Evolutionary conservation across 2,113 vertebrate genomes (phyloP), one percentile per base, ranked within the genome.

Genomic region (Crotalus tigris): DNA sequence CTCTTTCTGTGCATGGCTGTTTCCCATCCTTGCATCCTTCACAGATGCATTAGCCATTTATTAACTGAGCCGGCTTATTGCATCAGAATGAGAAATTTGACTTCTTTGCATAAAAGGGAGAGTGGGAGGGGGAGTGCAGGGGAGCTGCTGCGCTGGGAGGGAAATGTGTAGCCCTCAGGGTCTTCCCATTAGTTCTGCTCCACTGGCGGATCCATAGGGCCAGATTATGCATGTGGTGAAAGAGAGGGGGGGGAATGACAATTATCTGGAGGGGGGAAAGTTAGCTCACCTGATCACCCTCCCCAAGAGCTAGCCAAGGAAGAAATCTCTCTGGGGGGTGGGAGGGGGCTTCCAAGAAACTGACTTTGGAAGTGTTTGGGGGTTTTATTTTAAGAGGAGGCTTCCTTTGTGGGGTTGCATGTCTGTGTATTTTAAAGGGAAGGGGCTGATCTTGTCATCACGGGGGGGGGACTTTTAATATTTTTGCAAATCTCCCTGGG

Each of bases 1-100:
- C 89, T 29, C 4, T 58, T 21, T 87, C 59, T 64, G n/a, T 33
- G 69, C n/a, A 21, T 39, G 15, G 33, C 69, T 33, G 15, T 39
- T 81, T 81, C 69, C 69, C 29, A 90, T 85, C 88, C 87, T 29
- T n/a, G 54, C 92, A 85, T 86, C 88, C 75, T 86, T 90, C 75
- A 54, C 81, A 59, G 95, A 95, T 93, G 24, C 94, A 86, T 92
- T 93, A 94, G 17, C 95, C 94, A 94, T 97, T 95, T 96, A 96
- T 97, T 95, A 93, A 85, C 93, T 75, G 17, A 13, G 92, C 90
- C 6, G 53, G 94, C 92, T 94, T 95, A 94, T 95, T 94, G 96
- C 95, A 92, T 94, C 92, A 89, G 94, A 94, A 93, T 93, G 94
- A 93, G 94, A 93, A 91, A 91, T 93, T 89, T 95, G 96, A 94